A percentile compares a stretch with the other conserved stretches of the same genome.
phyloP scores from a whole-genome alignment of 2,113 vertebrate species.

The Reinhardtius hippoglossoides region DNA sequence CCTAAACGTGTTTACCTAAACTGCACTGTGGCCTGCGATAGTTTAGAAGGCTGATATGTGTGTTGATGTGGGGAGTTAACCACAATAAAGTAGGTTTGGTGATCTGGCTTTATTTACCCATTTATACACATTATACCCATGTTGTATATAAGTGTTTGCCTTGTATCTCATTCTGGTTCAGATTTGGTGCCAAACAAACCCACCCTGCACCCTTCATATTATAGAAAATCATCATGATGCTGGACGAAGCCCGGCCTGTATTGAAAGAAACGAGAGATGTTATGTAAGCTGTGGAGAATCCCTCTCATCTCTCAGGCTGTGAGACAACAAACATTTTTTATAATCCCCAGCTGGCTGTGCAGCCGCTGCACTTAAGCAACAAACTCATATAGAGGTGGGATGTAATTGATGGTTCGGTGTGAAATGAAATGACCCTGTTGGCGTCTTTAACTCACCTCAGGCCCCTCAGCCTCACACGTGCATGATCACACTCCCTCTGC shows the following conservation, averaged over 20 bases:
- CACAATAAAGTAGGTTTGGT: neutral
- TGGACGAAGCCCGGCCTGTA: constrained; percentile 6
- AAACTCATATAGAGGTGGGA: constrained; percentile 41
- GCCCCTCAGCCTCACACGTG: neutral
- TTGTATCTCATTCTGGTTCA: neutral
- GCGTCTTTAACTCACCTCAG: constrained; percentile 8
- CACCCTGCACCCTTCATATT: neutral
- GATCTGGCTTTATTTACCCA: neutral
- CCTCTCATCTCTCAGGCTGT: constrained; percentile 38
- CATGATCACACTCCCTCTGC: neutral
- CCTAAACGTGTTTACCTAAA: constrained; percentile 18
- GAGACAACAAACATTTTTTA: constrained; percentile 34
- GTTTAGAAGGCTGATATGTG: neutral
- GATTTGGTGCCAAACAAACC: neutral
- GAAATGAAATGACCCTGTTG: constrained; percentile 39
- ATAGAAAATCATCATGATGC: constrained; percentile 15
- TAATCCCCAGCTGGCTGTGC: constrained; percentile 9
- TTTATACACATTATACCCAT: neutral
- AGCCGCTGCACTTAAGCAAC: constrained; percentile 44
- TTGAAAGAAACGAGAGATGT: constrained; percentile 37
- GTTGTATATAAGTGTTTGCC: neutral
- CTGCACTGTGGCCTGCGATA: neutral
- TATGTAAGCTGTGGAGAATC: constrained; percentile 49
- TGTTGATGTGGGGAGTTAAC: no score
- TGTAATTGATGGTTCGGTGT: constrained; percentile 48